Percentiles rank a stretch among this genome's conserved stretches.
Conservation (phyloP, 2,797 vertebrate species). For the Holocentrus rufus region DNA sequence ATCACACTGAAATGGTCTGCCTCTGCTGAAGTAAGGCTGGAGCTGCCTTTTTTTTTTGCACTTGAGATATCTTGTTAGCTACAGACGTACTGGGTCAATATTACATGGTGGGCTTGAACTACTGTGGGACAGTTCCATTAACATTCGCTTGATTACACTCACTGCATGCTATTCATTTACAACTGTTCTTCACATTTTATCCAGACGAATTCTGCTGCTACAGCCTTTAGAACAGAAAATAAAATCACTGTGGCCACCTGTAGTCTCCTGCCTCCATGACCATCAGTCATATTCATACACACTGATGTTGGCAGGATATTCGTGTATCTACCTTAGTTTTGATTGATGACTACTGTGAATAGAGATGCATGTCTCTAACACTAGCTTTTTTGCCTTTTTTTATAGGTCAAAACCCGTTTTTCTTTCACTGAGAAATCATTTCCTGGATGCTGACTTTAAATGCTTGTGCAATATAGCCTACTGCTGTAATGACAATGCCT, state of each 20-base stretch:
- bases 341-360: constrained; percentile 72
- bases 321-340: constrained; percentile 28
- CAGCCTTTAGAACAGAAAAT: constrained; percentile 46
- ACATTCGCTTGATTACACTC: not conserved
- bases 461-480: constrained; percentile 53
- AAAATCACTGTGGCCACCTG: constrained; percentile 64
- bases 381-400: constrained; percentile 51
- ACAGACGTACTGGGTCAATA: constrained; percentile 31
- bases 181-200: constrained; percentile 39
- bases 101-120: constrained; percentile 35
- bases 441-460: constrained; percentile 27
- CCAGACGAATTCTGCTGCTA: constrained; percentile 50
- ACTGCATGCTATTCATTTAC: constrained; percentile 57
- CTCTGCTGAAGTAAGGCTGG: constrained; percentile 23
- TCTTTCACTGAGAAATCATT: constrained; percentile 9
- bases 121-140: constrained; percentile 39
- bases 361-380: constrained; percentile 70
- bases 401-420: constrained; percentile 34
- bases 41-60: constrained; percentile 49
- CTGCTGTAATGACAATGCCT: constrained; percentile 59
- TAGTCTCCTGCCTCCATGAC: constrained; percentile 30
- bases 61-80: constrained; percentile 49
- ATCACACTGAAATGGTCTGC: constrained; percentile 22
- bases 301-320: constrained; percentile 23
- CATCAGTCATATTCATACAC: constrained; percentile 12